Conservation (phyloP, 2,797 vertebrate genomes). For the Sebastes steindachneri region DNA sequence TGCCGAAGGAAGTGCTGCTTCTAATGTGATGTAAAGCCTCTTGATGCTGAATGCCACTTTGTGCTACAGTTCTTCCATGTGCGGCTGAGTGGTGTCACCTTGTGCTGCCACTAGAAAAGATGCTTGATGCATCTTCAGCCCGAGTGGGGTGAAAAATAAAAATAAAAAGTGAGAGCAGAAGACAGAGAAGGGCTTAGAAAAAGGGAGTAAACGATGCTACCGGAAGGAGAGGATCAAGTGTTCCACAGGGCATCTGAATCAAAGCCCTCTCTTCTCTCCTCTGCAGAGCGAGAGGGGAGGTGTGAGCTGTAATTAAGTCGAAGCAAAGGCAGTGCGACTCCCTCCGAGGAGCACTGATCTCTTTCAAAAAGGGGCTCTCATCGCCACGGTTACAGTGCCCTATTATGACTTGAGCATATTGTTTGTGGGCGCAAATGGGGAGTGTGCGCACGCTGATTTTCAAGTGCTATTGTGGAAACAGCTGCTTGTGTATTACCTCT, state of each 20-base stretch:
- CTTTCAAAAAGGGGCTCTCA: slow-evolving; percentile 41
- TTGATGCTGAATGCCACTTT: slow-evolving; percentile 31
- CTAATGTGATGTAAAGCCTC: slow-evolving; percentile 63
- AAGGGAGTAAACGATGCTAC: slow-evolving; percentile 52
- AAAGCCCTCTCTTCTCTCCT: slow-evolving; percentile 58
- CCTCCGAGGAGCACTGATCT: slow-evolving; percentile 61
- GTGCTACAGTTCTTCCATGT: neutral
- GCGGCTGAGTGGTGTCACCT: slow-evolving; percentile 21
- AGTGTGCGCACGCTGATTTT: neutral
- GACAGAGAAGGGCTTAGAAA: slow-evolving; percentile 38
- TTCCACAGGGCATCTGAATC: slow-evolving; percentile 73
- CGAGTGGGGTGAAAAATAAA: neutral
- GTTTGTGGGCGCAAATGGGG: slow-evolving; percentile 27
- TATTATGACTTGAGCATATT: slow-evolving; percentile 49
- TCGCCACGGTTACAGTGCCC: slow-evolving; percentile 18
- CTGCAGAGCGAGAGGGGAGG: slow-evolving; percentile 44
- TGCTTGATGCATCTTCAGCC: neutral
- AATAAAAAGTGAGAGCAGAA: slow-evolving; percentile 14
- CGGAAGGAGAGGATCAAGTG: slow-evolving; percentile 68
- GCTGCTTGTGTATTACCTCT: slow-evolving; percentile 4
- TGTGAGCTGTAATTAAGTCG: slow-evolving; percentile 73
- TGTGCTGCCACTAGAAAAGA: slow-evolving; percentile 14
- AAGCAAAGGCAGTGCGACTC: slow-evolving; percentile 50
- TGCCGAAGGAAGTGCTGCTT: slow-evolving; percentile 19
- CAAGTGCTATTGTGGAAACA: neutral